These are phyloP conservation scores for Bubo bubo DNA, from an alignment of 2,113 vertebrate genomes.

Conservation along the genomic window DNA sequence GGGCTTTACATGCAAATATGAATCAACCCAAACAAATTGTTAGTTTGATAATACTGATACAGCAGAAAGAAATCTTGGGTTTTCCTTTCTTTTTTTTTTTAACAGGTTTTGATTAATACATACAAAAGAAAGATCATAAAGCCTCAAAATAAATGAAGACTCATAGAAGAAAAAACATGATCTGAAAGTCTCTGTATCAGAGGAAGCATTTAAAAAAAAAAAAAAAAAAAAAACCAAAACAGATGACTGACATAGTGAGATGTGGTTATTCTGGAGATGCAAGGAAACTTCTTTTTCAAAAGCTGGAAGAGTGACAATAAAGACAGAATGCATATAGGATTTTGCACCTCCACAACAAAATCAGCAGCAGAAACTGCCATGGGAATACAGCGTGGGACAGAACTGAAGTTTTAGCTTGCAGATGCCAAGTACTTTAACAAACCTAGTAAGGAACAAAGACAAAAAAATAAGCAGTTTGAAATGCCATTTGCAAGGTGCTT, in stretches of 20 bases:
- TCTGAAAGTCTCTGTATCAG: background rate
- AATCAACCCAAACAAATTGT: background rate
- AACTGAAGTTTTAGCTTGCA: background rate
- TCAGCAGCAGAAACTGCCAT: background rate
- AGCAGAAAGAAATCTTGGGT: background rate
- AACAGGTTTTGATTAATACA: background rate
- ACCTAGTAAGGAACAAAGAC: background rate
- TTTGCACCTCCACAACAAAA: background rate
- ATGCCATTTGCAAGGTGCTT: constrained; percentile 53
- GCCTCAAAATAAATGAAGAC: background rate
- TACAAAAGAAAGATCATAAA: background rate
- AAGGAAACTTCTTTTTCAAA: background rate
- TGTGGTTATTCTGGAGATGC: background rate
- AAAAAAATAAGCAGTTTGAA: constrained; percentile 1
- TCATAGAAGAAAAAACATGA: background rate
- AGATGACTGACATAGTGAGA: background rate
- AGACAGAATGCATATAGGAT: background rate
- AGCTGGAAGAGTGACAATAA: background rate
- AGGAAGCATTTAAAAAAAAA: background rate
- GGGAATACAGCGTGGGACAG: background rate
- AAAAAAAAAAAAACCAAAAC: background rate
- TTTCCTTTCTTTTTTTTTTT: background rate
- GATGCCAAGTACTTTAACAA: background rate
- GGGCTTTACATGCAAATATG: background rate
- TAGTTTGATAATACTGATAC: background rate